Base-by-base conservation (phyloP, 2,888 invertebrate species). In the Acanthacorydalis orientalis region DNA sequence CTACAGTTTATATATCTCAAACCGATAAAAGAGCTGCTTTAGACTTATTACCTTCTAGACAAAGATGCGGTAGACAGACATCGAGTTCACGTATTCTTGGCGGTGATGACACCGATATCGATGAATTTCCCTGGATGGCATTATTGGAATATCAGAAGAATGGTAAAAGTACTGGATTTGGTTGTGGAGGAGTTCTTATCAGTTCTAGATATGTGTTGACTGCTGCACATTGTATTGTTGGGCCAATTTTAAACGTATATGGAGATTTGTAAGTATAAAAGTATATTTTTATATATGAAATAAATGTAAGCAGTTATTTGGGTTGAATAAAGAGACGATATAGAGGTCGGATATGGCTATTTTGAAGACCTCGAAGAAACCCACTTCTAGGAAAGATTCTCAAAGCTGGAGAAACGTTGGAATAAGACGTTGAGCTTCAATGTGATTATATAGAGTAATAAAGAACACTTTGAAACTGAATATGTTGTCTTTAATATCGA, bases 51-150 rank as follows among this genome's bases (percentile, higher is more conserved):
- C 61, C 61, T 1, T 50, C 52, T 39, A 55, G 57, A 38, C 42
- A 49, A 10, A 46, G 50, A 2, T 63, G 63, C 50, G 63, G 63
- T 11, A 52, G 55, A 47, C 62, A 63, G 53, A 61, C 60, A 48
- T 50, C 40, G 2, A 43, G 50, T 8, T 57, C 60, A 16, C 56
- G 55, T 49, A 63, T 69, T 47, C 53, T 60, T 31, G 60, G 61
- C 37, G 70, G 71, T 3, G 56, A 60, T 2, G 60, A 59, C 44
- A 68, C 74, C 2, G 51, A 50, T 0, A 54, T 75, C n/a, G 72
- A 71, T 42, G 69, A 74, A 53, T 73, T 69, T 56, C 75, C 75
- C 0, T 75, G 75, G 74, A 55, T 72, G 57, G 68, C 63, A 0
- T 58, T 73, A 14, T 58, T 75, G 34, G 64, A 70, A 45, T 73